Evolutionary conservation across 1,140 invertebrate species (phyloP).

Genomic region (Oncopodura yosiiana): DNA sequence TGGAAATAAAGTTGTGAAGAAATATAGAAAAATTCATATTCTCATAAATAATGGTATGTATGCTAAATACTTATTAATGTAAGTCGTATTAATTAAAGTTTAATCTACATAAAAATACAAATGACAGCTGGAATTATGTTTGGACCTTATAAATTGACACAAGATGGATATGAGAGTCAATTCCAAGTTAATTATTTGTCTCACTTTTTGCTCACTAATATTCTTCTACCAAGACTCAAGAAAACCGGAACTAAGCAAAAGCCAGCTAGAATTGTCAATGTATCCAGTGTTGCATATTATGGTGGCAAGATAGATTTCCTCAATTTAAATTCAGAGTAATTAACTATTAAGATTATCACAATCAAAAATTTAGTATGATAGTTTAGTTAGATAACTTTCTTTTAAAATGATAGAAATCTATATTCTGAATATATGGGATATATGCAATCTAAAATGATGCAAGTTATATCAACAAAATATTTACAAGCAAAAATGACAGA

Average conservation of each 20-base stretch:
- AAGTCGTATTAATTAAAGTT: too few species aligned
- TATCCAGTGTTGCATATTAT: constrained; percentile 71
- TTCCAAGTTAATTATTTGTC: constrained; percentile 75
- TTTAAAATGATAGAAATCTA: constrained; percentile 7
- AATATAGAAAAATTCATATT: constrained; percentile 53
- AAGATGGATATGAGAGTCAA: constrained; percentile 72
- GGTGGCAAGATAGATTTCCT: constrained; percentile 46
- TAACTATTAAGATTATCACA: background rate
- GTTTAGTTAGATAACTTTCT: background rate
- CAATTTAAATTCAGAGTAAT: constrained; percentile 11
- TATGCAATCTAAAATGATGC: constrained; percentile 76
- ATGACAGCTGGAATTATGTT: constrained; percentile 75
- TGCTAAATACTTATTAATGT: constrained; percentile 22
- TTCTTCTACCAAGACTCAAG: constrained; percentile 59
- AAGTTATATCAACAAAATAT: constrained; percentile 63
- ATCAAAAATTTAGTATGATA: background rate
- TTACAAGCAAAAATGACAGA: constrained; percentile 52
- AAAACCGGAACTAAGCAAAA: background rate
- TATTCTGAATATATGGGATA: constrained; percentile 49
- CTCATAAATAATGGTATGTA: constrained; percentile 67
- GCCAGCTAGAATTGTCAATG: constrained; percentile 67
- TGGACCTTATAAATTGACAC: constrained; percentile 58
- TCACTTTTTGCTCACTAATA: constrained; percentile 75
- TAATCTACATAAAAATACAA: constrained; percentile 7
- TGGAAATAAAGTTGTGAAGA: constrained; percentile 54